Evolutionary conservation across 2,113 vertebrate species (phyloP).

Genomic region (Mormyrus lacerda): DNA sequence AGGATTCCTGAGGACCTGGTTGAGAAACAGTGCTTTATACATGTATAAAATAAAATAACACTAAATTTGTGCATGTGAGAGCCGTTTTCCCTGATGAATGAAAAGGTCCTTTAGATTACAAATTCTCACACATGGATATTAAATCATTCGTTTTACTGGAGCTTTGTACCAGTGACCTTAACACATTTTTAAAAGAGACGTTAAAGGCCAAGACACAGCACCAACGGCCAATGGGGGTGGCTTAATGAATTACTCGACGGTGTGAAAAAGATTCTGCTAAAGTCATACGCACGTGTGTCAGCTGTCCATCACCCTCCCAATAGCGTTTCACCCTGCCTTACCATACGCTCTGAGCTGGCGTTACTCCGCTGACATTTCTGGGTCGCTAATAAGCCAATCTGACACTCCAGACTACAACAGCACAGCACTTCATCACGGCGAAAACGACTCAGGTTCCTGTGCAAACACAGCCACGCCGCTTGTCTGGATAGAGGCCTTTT

Average conservation of each 20-base stretch:
- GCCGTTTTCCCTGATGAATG: not conserved
- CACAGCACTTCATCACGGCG: not conserved
- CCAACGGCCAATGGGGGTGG: not conserved
- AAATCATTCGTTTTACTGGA: not conserved
- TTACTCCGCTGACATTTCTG: not conserved
- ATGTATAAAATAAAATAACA: not conserved
- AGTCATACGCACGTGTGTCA: not conserved
- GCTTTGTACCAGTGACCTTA: not conserved
- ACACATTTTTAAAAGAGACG: not conserved
- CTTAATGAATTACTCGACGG: not conserved
- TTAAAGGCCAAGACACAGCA: not conserved
- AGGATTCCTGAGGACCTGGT: not conserved
- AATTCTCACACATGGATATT: not conserved
- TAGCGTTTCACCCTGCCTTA: not conserved
- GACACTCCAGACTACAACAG: not conserved
- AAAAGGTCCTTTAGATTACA: not conserved
- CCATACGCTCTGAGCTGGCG: not conserved
- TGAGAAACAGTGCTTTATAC: not conserved
- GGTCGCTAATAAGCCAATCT: not conserved
- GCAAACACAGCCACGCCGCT: not conserved
- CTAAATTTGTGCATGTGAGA: not conserved
- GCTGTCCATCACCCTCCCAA: not conserved
- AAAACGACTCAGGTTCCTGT: not conserved
- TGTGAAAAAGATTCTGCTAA: not conserved
- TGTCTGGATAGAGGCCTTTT: not conserved